Evolutionary conservation across 2,113 vertebrate species (phyloP), one percentile per base, ranked within the genome.

Genomic region (Microcebus murinus): DNA sequence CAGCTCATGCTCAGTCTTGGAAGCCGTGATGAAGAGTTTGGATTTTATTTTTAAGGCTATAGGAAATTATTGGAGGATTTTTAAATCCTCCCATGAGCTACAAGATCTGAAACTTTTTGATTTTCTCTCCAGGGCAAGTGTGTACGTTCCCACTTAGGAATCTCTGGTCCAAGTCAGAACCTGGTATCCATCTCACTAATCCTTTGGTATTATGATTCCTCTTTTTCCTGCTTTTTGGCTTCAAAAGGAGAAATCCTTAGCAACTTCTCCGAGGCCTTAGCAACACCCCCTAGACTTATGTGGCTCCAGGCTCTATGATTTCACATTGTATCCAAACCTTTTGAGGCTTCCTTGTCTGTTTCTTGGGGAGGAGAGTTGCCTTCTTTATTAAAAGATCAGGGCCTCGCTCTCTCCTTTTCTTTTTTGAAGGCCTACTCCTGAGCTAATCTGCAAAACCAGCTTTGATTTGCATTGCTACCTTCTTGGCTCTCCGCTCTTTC

Each of bases 171-270:
- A 50, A 88, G 42, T 20, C 57, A 61, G 87, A 88, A 82, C 13
- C 77, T 79, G 67, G 36, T 88, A 83, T 20, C 87, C 29, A 70
- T 45, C 45, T 96, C 73, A 86, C 34, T 74, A 83, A 91, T 79
- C 88, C 77, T 65, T 50, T 67, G 89, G 61, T 76, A 55, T 93
- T 71, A 84, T 10, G 63, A 91, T 94, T 93, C 39, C 63, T 74
- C 7, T 29, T 76, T 90, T 89, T 90, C 50, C 65, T 94, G 67
- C 71, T 90, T 92, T 80, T 63, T 1, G 20, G 68, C 81, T 97
- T 98, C 94, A 96, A 87, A 97, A 70, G 67, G 73, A 96, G 57
- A 91, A 92, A 93, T 50, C 86, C 96, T 85, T 92, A 95, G 96
- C 73, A 96, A 93, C 77, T 48, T 90, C 50, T 96, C 76, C 15